Evolutionary conservation across 2,113 vertebrate species (phyloP).

Genomic region (Zootoca vivipara): DNA sequence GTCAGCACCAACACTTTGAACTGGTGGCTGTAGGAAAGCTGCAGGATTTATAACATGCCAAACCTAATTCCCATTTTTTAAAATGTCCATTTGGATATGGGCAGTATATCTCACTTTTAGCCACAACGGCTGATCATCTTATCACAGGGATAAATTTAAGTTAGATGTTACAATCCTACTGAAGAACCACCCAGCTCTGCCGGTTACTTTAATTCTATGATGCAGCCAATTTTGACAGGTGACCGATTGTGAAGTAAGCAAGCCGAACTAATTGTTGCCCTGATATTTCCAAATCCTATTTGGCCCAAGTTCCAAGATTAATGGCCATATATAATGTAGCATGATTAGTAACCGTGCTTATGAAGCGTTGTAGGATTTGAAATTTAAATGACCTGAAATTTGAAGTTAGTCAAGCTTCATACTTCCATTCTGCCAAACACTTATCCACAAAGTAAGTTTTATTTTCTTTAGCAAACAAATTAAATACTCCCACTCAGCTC

Average conservation of each 20-base stretch:
- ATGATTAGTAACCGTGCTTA: neutral
- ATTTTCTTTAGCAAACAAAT: conserved; percentile 42
- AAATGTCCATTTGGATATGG: neutral
- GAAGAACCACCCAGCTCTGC: neutral
- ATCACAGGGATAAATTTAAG: neutral
- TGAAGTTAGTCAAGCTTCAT: neutral
- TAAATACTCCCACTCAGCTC: conserved; percentile 1
- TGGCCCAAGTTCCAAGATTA: conserved; percentile 11
- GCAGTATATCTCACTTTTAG: neutral
- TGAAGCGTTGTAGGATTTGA: neutral
- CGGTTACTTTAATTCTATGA: neutral
- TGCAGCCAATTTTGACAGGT: neutral
- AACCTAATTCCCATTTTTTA: neutral
- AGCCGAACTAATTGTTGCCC: neutral
- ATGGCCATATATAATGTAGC: neutral
- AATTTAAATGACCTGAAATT: conserved; percentile 11
- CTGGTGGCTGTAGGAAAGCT: no score
- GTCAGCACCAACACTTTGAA: no score
- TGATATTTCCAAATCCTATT: conserved; percentile 11
- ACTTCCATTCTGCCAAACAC: conserved; percentile 10
- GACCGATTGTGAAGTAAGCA: neutral
- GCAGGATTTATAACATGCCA: no score
- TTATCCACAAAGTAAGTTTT: conserved; percentile 44
- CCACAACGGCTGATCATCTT: neutral
- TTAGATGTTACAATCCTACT: conserved; percentile 2